These are phyloP conservation scores for Rhingia rostrata DNA, from an alignment of 2,888 invertebrate species.

Conservation along the genomic window DNA sequence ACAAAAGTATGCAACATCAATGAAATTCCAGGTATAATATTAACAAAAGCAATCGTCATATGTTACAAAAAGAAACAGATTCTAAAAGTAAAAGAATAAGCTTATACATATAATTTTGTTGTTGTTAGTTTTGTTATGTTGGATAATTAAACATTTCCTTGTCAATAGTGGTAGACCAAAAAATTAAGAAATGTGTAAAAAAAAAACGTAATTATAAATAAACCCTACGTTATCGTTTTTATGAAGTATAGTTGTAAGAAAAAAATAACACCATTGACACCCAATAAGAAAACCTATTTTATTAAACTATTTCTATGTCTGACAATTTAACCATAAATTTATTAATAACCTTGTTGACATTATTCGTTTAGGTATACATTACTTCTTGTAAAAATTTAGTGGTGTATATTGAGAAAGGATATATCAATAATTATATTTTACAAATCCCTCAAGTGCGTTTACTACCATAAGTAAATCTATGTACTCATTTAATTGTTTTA, in stretches of 20 bases:
- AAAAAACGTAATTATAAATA: neutral
- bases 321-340: no score
- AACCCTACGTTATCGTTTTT: conserved; percentile 16
- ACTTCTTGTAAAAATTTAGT: no score
- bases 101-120: conserved; percentile 27
- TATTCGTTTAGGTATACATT: no score
- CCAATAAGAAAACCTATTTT: neutral
- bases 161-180: conserved; percentile 27
- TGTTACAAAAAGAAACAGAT: conserved; percentile 44
- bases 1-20: conserved; percentile 33
- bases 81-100: conserved; percentile 34
- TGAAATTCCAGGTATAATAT: conserved; percentile 41
- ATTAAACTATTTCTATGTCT: no score
- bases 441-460: no score
- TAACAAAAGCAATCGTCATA: conserved; percentile 53
- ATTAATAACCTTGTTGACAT: conserved; percentile 10
- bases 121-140: conserved; percentile 16
- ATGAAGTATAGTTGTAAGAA: conserved; percentile 28
- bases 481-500: no score
- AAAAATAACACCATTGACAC: conserved; percentile 31
- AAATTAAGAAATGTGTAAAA: conserved; percentile 12
- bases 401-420: no score
- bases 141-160: conserved; percentile 16
- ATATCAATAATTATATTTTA: no score
- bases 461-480: no score